phyloP scores from a whole-genome alignment of 2,888 invertebrate genomes.

The Phlogophora meticulosa region DNA sequence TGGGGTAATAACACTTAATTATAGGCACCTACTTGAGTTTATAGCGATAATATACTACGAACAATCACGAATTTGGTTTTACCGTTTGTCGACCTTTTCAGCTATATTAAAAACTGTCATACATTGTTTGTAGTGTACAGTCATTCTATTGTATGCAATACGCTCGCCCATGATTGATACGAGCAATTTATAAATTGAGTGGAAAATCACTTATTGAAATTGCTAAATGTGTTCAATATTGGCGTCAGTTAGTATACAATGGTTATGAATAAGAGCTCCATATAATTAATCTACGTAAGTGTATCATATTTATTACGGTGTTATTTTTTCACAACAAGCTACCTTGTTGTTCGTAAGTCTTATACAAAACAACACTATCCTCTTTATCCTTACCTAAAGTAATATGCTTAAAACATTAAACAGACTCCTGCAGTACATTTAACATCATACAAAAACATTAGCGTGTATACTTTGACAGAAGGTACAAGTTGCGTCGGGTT shows the following conservation, averaged over 20 bases:
- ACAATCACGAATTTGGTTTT: slow-evolving; percentile 42
- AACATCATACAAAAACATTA: slow-evolving; percentile 64
- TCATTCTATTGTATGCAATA: slow-evolving; percentile 1
- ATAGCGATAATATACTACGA: slow-evolving; percentile 34
- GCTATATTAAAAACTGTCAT: slow-evolving; percentile 15
- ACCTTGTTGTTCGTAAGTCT: neutral
- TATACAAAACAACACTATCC: neutral
- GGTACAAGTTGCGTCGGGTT: slow-evolving; percentile 71
- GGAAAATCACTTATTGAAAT: slow-evolving; percentile 1
- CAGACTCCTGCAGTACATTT: slow-evolving; percentile 55
- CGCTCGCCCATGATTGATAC: slow-evolving; percentile 10
- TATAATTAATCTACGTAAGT: neutral
- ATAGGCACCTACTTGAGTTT: slow-evolving; percentile 34
- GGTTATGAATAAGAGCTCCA: neutral
- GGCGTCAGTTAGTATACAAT: slow-evolving; percentile 12
- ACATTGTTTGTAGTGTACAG: slow-evolving; percentile 6
- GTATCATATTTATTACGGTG: too few relatives aligned
- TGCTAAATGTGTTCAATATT: slow-evolving; percentile 12
- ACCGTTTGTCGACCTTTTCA: slow-evolving; percentile 9
- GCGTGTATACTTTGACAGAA: slow-evolving; percentile 69
- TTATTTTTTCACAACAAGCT: too few relatives aligned
- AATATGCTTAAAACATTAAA: slow-evolving; percentile 43
- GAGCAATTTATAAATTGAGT: slow-evolving; percentile 28
- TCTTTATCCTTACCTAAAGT: neutral
- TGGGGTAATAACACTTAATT: slow-evolving; percentile 47